phyloP scores from a whole-genome alignment of 2,888 invertebrate species.

The Tachina lurida region DNA sequence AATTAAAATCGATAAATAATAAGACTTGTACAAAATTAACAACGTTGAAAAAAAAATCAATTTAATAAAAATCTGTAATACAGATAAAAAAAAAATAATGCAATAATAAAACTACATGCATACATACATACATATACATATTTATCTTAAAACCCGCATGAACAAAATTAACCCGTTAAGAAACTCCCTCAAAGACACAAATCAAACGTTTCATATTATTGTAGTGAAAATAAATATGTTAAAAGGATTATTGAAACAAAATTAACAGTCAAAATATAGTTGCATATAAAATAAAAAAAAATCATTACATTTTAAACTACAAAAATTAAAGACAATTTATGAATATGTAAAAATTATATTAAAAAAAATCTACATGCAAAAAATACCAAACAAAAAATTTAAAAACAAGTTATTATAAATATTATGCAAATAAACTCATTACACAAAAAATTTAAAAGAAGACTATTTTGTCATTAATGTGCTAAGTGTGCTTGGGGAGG shows the following conservation, averaged over 20 bases:
- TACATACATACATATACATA: too few species aligned
- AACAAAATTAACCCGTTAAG: slow-evolving; percentile 49
- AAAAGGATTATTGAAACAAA: slow-evolving; percentile 47
- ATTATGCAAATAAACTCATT: slow-evolving; percentile 71
- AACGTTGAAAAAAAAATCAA: slow-evolving; percentile 24
- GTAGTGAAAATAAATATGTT: slow-evolving; percentile 44
- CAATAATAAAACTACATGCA: slow-evolving; percentile 31
- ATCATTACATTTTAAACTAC: slow-evolving; percentile 66
- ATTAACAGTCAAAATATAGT: slow-evolving; percentile 29
- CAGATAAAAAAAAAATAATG: slow-evolving; percentile 15
- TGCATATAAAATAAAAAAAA: slow-evolving; percentile 30
- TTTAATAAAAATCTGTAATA: slow-evolving; percentile 29
- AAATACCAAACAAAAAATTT: slow-evolving; percentile 47
- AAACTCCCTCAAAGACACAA: slow-evolving; percentile 45
- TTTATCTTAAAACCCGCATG: slow-evolving; percentile 44
- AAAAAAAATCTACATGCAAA: slow-evolving; percentile 54
- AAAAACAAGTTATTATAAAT: slow-evolving; percentile 66
- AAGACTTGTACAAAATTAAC: slow-evolving; percentile 54
- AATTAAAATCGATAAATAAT: slow-evolving; percentile 2
- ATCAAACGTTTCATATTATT: slow-evolving; percentile 66
- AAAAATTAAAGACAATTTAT: slow-evolving; percentile 54
- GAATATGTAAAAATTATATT: slow-evolving; percentile 62
- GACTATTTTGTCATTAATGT: slow-evolving; percentile 13
- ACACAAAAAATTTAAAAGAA: slow-evolving; percentile 63
- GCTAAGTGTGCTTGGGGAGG: background rate